Conservation (phyloP, 2,888 invertebrate species). For the Meliscaeva auricollis region DNA sequence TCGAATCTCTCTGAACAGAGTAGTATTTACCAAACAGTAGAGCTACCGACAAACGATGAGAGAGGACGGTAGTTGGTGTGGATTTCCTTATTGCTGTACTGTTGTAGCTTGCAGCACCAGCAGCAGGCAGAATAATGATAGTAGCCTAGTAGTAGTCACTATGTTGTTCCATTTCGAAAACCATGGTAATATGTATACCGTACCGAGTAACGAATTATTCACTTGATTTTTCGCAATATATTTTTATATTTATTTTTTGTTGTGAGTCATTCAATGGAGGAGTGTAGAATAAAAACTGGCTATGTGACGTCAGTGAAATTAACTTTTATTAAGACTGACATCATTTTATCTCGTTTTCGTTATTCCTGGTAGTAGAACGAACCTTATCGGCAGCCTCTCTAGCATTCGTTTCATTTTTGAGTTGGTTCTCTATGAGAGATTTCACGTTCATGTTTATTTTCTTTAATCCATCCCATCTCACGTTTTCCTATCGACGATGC, state of each 20-base stretch:
- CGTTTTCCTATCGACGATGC: background rate
- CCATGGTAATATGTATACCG: constrained; percentile 16
- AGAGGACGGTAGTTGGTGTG: constrained; percentile 15
- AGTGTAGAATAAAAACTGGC: constrained; percentile 30
- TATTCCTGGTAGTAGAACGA: background rate
- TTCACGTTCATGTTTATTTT: constrained; percentile 23
- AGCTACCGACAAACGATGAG: too few relatives aligned
- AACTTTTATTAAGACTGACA: constrained; percentile 50
- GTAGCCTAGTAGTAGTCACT: background rate
- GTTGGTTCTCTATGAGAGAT: constrained; percentile 20
- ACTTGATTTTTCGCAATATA: background rate
- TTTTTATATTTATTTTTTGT: background rate
- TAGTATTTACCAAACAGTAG: background rate
- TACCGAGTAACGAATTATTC: constrained; percentile 30
- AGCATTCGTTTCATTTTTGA: constrained; percentile 37
- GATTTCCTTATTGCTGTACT: constrained; percentile 51
- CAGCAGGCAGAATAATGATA: background rate
- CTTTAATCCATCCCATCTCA: constrained; percentile 10
- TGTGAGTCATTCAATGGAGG: constrained; percentile 45
- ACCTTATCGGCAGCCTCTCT: background rate
- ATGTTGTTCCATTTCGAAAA: constrained; percentile 53
- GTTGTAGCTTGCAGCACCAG: background rate
- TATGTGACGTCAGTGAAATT: constrained; percentile 56
- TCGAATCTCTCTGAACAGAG: constrained; percentile 12
- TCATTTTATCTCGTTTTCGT: constrained; percentile 26